Percentiles rank a stretch among this genome's conserved stretches.
Evolutionary conservation across 2,888 invertebrate genomes (phyloP).

Genomic region (Macroteleia sp.): DNA sequence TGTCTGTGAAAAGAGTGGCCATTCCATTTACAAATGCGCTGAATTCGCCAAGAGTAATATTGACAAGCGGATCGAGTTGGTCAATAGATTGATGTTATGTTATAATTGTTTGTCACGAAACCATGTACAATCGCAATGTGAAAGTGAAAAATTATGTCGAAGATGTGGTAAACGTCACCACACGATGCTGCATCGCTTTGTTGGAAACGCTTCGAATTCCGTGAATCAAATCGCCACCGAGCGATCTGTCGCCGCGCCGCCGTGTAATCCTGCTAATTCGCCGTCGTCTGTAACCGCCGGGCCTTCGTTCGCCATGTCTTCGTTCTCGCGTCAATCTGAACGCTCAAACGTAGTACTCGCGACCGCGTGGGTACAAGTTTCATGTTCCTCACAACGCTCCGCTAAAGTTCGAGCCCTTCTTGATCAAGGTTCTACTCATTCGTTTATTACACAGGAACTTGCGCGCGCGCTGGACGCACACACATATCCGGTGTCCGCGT

Average conservation of each 20-base stretch:
- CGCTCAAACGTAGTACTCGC: neutral
- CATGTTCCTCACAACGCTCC: neutral
- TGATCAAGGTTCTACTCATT: conserved; percentile 3
- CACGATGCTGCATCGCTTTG: neutral
- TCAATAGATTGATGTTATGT: neutral
- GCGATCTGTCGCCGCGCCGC: too few species aligned
- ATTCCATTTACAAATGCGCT: neutral
- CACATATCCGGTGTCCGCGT: neutral
- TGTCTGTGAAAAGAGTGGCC: neutral
- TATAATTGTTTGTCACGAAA: neutral
- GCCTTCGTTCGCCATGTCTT: neutral
- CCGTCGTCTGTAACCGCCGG: neutral
- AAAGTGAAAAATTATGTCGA: neutral
- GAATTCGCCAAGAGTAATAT: neutral
- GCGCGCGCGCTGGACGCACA: neutral
- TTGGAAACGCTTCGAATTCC: neutral
- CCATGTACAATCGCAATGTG: neutral
- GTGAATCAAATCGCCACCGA: neutral
- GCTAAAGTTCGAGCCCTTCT: conserved; percentile 6
- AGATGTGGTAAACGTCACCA: neutral
- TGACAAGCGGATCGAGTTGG: neutral
- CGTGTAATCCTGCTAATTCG: neutral
- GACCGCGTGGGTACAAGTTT: neutral
- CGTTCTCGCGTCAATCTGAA: neutral
- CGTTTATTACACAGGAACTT: neutral